A percentile compares a stretch with the other conserved stretches of the same genome.
Conservation (phyloP, 2,888 invertebrate species). For the Drosophila villosipedis region DNA sequence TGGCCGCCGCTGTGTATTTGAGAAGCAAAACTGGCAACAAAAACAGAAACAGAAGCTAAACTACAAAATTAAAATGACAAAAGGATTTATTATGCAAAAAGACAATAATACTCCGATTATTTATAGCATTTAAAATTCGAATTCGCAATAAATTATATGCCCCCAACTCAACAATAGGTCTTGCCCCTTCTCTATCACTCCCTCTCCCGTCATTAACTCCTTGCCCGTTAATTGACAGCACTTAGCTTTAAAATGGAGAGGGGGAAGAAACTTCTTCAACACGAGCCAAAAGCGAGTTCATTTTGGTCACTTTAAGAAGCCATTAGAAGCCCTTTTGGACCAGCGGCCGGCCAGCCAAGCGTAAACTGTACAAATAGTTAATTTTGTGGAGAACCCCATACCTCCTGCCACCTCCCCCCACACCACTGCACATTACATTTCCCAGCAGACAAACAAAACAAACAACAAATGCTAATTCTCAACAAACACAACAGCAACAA, state of each 20-base stretch:
- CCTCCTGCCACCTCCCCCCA: neutral
- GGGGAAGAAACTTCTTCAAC: conserved; percentile 14
- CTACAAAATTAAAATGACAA: neutral
- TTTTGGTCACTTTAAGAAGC: conserved; percentile 75
- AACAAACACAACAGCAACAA: conserved; percentile 22
- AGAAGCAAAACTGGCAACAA: neutral
- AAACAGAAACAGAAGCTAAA: conserved; percentile 15
- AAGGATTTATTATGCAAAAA: neutral
- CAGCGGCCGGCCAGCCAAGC: conserved; percentile 54
- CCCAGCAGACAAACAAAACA: conserved; percentile 27
- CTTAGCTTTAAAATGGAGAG: conserved; percentile 37
- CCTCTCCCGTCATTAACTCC: conserved; percentile 1
- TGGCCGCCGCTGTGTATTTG: neutral
- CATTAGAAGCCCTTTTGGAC: conserved; percentile 56
- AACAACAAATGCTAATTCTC: conserved; percentile 62
- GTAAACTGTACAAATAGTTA: conserved; percentile 59
- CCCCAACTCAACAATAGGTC: conserved; percentile 23
- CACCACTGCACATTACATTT: neutral
- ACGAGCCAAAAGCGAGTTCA: conserved; percentile 60
- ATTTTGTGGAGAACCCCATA: conserved; percentile 20
- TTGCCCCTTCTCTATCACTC: neutral
- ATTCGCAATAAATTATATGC: conserved; percentile 33
- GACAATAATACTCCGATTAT: neutral
- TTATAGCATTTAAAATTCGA: conserved; percentile 15
- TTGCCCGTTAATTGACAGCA: conserved; percentile 54